phyloP scores from a whole-genome alignment of 1,140 invertebrate genomes.

The Aporrectodea caliginosa region DNA sequence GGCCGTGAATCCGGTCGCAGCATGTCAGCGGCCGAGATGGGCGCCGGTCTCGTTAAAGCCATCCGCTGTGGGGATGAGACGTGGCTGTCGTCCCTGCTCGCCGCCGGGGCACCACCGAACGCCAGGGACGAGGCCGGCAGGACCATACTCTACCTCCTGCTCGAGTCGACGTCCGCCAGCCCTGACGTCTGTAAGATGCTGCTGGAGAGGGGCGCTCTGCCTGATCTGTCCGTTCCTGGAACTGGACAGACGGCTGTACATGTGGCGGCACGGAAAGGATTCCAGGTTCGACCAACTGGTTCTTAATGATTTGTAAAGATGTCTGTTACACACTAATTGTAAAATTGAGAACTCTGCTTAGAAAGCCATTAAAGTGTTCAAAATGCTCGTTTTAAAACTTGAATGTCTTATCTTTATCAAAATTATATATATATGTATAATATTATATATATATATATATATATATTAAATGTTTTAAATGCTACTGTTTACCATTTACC shows the following conservation, averaged over 20 bases:
- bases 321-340: too few species aligned
- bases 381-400: too few species aligned
- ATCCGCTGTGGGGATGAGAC: not conserved
- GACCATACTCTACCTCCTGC: slow-evolving; percentile 15
- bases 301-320: too few species aligned
- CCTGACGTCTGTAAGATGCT: not conserved
- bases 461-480: too few species aligned
- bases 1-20: not conserved
- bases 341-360: too few species aligned
- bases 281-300: slow-evolving; percentile 3
- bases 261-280: slow-evolving; percentile 17
- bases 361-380: too few species aligned
- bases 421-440: too few species aligned
- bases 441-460: too few species aligned
- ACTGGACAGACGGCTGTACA: slow-evolving; percentile 11
- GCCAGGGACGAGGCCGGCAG: slow-evolving; percentile 22
- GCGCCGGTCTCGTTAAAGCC: not conserved
- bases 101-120: slow-evolving; percentile 19
- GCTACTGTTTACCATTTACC: too few species aligned
- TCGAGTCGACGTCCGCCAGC: slow-evolving; percentile 4
- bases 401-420: too few species aligned
- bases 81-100: slow-evolving; percentile 4
- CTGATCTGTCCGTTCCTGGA: not conserved
- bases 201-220: not conserved
- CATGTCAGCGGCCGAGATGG: not conserved